Base-by-base conservation (phyloP, 2,797 vertebrate species). In the Lacerta bilineata region DNA sequence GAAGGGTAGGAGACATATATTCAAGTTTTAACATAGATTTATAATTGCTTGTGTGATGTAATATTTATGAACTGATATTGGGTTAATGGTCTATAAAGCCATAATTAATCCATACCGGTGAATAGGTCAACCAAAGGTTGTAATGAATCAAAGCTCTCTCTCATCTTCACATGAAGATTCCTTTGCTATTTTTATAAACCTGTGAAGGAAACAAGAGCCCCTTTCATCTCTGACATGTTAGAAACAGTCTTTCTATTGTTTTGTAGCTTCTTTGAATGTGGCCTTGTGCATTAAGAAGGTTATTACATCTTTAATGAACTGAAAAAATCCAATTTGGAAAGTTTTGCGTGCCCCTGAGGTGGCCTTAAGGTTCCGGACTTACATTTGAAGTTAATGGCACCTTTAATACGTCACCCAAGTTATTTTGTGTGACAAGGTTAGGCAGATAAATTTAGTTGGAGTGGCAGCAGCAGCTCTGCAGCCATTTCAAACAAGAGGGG, bases 321-420 rank as follows among this genome's bases (percentile, higher is more conserved):
- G 76, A 88, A 93, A 93, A 93, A 93, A 93, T 92, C 20, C 64
- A 83, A 71, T 91, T 88, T 79, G 66, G 72, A 86, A 91, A 75
- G 39, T 85, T 91, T 91, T 61, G 90, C 66, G 4, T 85, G 59
- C 43, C 77, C 79, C n/a, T 78, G 43, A 93, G 69, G 46, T 66
- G 39, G n/a, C 80, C 43, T 92, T 91, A 72, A 91, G 36, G 55
- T 29, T 84, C 43, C 36, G 72, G 80, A 83, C 50, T 91, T 94
- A 87, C 81, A 84, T 88, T 91, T 84, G 76, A 66, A 1, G 2
- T 64, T 89, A 81, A 87, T 72, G 75, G 25, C 59, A 33, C 87
- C 46, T 64, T 84, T 76, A 91, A 74, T 72, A 86, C 15, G 36
- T 69, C 8, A 10, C 43, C 27, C 55, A 33, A 27, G 17, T 74